These are phyloP conservation scores for Rapana venosa DNA, from an alignment of 2,888 invertebrate species.

Conservation along the genomic window DNA sequence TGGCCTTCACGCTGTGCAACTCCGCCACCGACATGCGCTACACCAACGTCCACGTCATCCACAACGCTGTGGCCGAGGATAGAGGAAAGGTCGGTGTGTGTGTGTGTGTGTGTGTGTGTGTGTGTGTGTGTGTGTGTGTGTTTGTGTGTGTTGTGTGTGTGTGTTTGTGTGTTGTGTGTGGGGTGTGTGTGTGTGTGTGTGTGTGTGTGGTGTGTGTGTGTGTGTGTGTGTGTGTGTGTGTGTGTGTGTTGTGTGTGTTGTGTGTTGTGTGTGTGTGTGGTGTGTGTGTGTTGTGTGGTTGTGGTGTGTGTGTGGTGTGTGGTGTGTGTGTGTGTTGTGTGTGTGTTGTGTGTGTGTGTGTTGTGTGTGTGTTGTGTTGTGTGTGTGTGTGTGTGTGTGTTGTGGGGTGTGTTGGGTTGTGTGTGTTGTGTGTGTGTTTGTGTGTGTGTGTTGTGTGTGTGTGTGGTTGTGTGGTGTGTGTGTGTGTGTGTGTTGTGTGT, in stretches of 20 bases:
- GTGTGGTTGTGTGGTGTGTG: too few relatives aligned
- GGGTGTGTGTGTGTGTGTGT: neutral
- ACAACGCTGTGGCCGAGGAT: constrained; percentile 18
- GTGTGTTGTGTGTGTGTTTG: too few relatives aligned
- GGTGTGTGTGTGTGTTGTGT: neutral
- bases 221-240: neutral
- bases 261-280: neutral
- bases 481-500: neutral
- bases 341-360: neutral
- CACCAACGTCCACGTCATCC: constrained; percentile 14
- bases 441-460: too few relatives aligned
- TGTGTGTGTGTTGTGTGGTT: neutral
- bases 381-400: too few relatives aligned
- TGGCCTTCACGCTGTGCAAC: neutral
- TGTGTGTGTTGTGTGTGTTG: neutral
- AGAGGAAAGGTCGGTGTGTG: neutral
- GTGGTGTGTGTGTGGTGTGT: neutral
- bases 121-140: neutral
- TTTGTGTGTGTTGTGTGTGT: neutral
- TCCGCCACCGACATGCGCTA: neutral
- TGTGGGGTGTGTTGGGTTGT: too few relatives aligned
- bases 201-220: neutral
- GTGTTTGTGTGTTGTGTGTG: neutral
- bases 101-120: neutral
- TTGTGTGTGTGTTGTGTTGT: neutral